phyloP scores from a whole-genome alignment of 2,797 vertebrate genomes.

The Lophius americanus region DNA sequence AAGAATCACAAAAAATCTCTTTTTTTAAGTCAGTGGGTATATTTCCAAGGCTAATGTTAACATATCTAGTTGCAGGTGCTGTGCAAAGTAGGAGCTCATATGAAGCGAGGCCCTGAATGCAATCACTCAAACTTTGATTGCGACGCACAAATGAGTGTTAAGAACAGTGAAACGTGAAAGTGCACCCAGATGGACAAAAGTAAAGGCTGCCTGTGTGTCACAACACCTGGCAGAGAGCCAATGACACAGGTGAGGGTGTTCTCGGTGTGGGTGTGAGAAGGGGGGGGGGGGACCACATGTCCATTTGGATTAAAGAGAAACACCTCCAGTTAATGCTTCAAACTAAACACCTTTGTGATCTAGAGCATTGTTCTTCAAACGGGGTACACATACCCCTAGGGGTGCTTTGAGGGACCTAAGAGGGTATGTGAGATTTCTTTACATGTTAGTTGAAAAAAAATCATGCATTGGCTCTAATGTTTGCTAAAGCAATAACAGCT shows the following conservation, averaged over 20 bases:
- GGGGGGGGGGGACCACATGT: too few species aligned
- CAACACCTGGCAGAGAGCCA: conserved; percentile 49
- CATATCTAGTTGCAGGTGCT: too few species aligned
- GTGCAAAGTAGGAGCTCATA: conserved; percentile 30
- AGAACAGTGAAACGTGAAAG: conserved; percentile 37
- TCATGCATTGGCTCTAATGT: too few species aligned
- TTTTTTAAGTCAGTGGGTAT: background rate
- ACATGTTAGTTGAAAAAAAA: too few species aligned
- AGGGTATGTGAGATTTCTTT: too few species aligned
- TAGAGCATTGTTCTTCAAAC: too few species aligned
- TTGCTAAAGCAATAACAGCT: too few species aligned
- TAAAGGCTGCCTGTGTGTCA: conserved; percentile 42
- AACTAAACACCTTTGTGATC: background rate
- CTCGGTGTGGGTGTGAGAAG: conserved; percentile 1
- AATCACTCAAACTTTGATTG: conserved; percentile 38
- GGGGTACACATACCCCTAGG: too few species aligned
- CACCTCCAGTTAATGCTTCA: background rate
- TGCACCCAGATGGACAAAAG: conserved; percentile 61
- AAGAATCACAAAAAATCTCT: background rate
- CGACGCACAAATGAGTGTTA: conserved; percentile 49
- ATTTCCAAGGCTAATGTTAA: background rate
- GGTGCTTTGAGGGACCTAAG: too few species aligned
- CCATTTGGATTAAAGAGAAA: background rate
- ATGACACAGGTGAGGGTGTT: conserved; percentile 41
- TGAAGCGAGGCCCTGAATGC: conserved; percentile 30